phyloP scores from a whole-genome alignment of 2,113 vertebrate species.

The Syngnathus typhle region DNA sequence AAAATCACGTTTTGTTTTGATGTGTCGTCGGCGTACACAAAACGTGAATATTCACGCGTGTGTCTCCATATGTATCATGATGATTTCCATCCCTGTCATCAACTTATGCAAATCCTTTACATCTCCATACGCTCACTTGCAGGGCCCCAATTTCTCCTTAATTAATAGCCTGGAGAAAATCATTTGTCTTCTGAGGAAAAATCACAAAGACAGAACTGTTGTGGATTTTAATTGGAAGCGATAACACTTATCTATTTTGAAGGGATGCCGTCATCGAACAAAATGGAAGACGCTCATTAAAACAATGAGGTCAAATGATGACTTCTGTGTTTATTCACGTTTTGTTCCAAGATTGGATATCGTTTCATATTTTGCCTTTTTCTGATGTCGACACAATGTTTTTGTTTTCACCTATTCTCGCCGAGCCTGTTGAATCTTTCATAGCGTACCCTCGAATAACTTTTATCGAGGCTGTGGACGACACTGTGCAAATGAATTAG shows the following conservation, averaged over 20 bases:
- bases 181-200: constrained; percentile 38
- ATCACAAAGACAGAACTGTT: constrained; percentile 28
- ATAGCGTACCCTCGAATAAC: not conserved
- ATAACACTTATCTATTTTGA: constrained; percentile 34
- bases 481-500: not conserved
- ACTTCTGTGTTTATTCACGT: no score
- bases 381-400: no score
- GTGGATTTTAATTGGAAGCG: constrained; percentile 40
- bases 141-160: constrained; percentile 36
- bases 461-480: not conserved
- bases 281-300: not conserved
- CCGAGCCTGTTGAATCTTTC: not conserved
- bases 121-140: constrained; percentile 34
- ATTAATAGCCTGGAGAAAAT: constrained; percentile 56
- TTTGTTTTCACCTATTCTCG: no score
- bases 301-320: not conserved
- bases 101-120: constrained; percentile 58
- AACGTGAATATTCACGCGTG: constrained; percentile 60
- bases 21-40: constrained; percentile 28
- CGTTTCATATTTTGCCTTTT: no score
- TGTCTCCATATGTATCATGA: constrained; percentile 44
- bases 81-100: constrained; percentile 60
- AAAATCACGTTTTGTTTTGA: constrained; percentile 56
- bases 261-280: constrained; percentile 21
- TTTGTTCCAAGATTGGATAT: no score